Evolutionary conservation across 2,113 vertebrate species (phyloP), one percentile per base, ranked within the genome.

Genomic region (Ictidomys tridecemlineatus): DNA sequence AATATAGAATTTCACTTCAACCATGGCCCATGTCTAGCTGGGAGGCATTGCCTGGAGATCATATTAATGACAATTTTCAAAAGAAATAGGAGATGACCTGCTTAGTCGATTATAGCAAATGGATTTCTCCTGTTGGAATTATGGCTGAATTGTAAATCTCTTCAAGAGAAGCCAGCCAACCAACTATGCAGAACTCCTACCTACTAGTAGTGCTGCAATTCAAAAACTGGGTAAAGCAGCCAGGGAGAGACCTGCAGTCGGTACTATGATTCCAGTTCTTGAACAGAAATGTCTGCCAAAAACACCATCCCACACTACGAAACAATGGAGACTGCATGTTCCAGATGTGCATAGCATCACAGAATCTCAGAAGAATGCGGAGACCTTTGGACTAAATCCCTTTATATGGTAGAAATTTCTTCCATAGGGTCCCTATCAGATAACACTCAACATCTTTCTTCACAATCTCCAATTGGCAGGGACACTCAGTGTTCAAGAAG

Each of bases 11-110:
- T 20, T 86, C 91, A 53, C 48, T 95, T 88, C 48, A 69, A 48
- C 63, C 39, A 85, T 78, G 39, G 12, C n/a, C 20, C 22, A 34
- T 2, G 3, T 61, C 65, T 76, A 88, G 22, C 67, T 84, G 76
- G 42, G 34, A 91, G 82, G 34, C 84, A 89, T 79, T 96, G 53
- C 65, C 76, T 80, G 12, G 73, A 73, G 51, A 74, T 87, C 20
- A 42, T 86, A 79, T 37, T 89, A 96, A 91, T 80, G 76, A 92
- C 11, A 56, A 65, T 89, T 95, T 92, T 95, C 5, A 73, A 94
- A 92, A 92, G 79, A 95, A 58, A 70, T 83, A 83, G 10, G 2
- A 70, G 26, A 58, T 84, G 61, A 93, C 69, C 12, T 76, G 79
- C 42, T 95, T 96, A 48, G 26, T 86, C 17, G 67, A 63, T 92